These are phyloP conservation scores for Euwallacea fornicatus DNA, from an alignment of 1,140 invertebrate genomes.

Conservation along the genomic window DNA sequence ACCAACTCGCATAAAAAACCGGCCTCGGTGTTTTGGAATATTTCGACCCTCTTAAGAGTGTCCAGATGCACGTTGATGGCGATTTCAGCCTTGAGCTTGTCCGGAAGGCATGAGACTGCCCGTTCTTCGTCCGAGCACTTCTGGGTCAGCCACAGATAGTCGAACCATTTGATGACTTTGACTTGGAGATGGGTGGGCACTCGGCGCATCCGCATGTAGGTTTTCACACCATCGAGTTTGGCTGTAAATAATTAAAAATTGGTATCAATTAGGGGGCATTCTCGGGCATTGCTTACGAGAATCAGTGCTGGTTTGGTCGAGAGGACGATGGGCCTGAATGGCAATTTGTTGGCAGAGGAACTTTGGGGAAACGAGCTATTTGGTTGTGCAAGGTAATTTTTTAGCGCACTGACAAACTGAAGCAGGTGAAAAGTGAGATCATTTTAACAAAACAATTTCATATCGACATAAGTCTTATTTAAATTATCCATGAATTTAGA, in stretches of 20 bases:
- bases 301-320: no score
- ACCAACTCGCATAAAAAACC: conserved; percentile 98
- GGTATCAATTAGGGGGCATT: no score
- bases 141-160: conserved; percentile 98
- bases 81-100: conserved; percentile 98
- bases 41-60: conserved; percentile 96
- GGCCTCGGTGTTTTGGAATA: conserved; percentile 98
- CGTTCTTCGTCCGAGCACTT: conserved; percentile 98
- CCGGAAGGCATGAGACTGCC: conserved; percentile 91
- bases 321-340: no score
- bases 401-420: no score
- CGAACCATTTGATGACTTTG: conserved; percentile 99
- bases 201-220: conserved; percentile 95
- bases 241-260: conserved; percentile 67
- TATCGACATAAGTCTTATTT: no score
- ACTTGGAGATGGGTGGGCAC: conserved; percentile 94
- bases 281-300: neutral
- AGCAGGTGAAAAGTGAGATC: no score
- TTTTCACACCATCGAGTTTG: conserved; percentile 96
- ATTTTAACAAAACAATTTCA: no score
- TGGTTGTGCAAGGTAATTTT: no score
- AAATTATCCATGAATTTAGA: no score
- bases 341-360: no score
- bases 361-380: no score
- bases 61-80: conserved; percentile 99